phyloP scores from a whole-genome alignment of 2,113 vertebrate genomes.

The Halichoerus grypus region DNA sequence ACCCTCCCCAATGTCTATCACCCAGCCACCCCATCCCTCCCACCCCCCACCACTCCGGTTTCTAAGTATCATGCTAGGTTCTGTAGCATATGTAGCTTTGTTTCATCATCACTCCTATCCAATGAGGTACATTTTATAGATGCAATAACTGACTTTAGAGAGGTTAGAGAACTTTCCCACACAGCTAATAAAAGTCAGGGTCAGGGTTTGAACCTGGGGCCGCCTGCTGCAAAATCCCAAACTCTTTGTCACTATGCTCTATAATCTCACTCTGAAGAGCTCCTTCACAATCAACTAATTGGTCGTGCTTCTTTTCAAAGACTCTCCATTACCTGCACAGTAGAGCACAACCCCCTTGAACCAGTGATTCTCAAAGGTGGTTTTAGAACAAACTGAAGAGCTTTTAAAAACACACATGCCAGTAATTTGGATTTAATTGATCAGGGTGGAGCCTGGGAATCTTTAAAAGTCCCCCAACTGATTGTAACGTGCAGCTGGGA shows the following conservation, averaged over 20 bases:
- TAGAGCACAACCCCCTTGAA: background rate
- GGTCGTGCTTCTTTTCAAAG: background rate
- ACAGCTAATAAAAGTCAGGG: background rate
- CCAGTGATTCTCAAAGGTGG: background rate
- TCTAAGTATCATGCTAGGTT: background rate
- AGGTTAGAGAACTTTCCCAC: background rate
- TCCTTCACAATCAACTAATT: background rate
- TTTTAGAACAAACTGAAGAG: constrained; percentile 7
- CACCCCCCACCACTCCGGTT: background rate
- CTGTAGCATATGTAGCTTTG: background rate
- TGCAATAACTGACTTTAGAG: background rate
- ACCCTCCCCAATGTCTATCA: too few relatives aligned
- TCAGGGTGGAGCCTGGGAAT: background rate
- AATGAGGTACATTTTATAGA: background rate
- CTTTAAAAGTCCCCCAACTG: background rate
- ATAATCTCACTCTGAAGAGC: background rate
- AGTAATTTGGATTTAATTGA: background rate
- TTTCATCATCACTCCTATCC: background rate
- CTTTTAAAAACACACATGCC: background rate
- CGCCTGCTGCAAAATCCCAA: background rate
- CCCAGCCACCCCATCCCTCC: too few relatives aligned
- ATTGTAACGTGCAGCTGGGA: background rate
- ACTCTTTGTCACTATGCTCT: background rate
- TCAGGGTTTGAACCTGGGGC: background rate
- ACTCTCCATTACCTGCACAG: background rate